phyloP scores from a whole-genome alignment of 2,113 vertebrate species.

The mouse (Mus musculus) region DNA sequence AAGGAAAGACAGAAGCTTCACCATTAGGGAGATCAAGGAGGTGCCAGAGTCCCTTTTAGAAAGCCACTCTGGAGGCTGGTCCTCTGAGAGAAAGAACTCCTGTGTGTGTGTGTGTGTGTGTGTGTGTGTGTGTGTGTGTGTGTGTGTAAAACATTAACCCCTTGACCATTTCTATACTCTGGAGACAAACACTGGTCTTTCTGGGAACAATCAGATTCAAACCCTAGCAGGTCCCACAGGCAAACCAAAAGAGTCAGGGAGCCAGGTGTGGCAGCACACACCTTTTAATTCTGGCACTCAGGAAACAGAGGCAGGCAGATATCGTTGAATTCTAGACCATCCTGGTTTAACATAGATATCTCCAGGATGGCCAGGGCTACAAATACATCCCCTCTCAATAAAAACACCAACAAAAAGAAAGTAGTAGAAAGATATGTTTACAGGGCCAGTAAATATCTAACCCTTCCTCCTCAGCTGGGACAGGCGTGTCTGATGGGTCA shows the following conservation, averaged over 20 bases:
- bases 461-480: accelerated
- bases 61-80: neutral
- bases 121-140: neutral
- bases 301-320: neutral
- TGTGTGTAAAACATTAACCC: neutral
- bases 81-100: too few relatives aligned
- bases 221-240: neutral
- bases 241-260: neutral
- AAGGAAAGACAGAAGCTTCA: neutral
- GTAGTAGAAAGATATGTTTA: neutral
- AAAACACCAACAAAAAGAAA: neutral
- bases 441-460: neutral
- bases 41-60: too few relatives aligned
- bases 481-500: neutral
- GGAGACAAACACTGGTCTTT: too few relatives aligned
- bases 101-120: too few relatives aligned
- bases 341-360: neutral
- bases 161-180: too few relatives aligned
- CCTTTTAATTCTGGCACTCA: neutral
- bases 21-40: neutral
- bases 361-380: neutral
- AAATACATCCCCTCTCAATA: neutral
- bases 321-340: neutral
- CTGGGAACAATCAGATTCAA: neutral
- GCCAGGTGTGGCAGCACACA: neutral